Evolutionary conservation across 1,140 invertebrate species (phyloP).

Genomic region (Drosophila asahinai): DNA sequence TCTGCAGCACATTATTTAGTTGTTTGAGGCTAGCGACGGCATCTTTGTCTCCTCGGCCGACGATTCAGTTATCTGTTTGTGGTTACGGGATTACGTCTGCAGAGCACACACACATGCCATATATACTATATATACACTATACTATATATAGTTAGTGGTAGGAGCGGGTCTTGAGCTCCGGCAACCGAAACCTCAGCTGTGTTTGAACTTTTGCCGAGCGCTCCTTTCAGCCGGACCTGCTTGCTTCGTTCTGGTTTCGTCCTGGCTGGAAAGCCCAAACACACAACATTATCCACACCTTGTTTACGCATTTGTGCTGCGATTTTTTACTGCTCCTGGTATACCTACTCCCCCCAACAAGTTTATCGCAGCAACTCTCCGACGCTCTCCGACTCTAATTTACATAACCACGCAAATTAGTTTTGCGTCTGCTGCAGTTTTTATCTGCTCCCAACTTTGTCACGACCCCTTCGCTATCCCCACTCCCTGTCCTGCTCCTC

Average conservation of each 20-base stretch:
- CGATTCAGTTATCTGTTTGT: conserved; percentile 71
- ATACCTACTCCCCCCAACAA: conserved; percentile 65
- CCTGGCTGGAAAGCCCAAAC: conserved; percentile 2
- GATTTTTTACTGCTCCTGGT: conserved; percentile 28
- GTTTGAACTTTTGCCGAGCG: conserved; percentile 41
- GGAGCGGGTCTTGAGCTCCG: conserved; percentile 15
- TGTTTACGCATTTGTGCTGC: conserved; percentile 70
- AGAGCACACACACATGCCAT: conserved; percentile 50
- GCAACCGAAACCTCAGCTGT: conserved; percentile 36
- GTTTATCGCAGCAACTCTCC: conserved; percentile 74
- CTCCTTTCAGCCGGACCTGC: conserved; percentile 24
- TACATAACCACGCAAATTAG: conserved; percentile 83
- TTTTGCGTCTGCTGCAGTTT: conserved; percentile 82
- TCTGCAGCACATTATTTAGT: conserved; percentile 80
- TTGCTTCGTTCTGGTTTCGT: conserved; percentile 16
- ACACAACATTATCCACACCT: conserved; percentile 29
- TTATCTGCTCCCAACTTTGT: conserved; percentile 79
- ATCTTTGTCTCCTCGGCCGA: conserved; percentile 59
- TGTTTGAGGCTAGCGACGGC: conserved; percentile 55
- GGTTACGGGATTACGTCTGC: conserved; percentile 69
- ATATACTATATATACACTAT: conserved; percentile 3
- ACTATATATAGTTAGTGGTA: conserved; percentile 4
- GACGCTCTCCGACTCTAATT: conserved; percentile 77
- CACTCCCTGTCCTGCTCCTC: not conserved
- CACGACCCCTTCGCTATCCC: conserved; percentile 46